Evolutionary conservation across 1,140 invertebrate species (phyloP).

Genomic region (Augochlora pura): DNA sequence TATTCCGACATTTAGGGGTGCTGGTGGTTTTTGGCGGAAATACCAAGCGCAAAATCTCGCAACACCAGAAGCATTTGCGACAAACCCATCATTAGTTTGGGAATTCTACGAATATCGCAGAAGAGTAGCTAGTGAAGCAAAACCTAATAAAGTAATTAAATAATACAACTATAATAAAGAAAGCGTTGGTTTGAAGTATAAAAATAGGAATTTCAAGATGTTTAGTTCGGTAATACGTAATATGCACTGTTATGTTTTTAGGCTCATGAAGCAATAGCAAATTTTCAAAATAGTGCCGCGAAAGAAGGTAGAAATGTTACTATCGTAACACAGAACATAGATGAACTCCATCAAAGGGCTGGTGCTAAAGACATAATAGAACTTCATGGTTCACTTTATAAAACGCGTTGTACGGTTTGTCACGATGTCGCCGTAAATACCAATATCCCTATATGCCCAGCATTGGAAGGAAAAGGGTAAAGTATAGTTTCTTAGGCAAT

Average conservation of each 20-base stretch:
- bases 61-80: slow-evolving; percentile 84
- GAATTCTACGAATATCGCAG: slow-evolving; percentile 90
- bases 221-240: too few relatives aligned
- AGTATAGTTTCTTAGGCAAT: not conserved
- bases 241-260: slow-evolving; percentile 68
- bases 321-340: slow-evolving; percentile 96
- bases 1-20: slow-evolving; percentile 90
- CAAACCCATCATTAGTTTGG: slow-evolving; percentile 88
- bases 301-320: slow-evolving; percentile 83
- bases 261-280: slow-evolving; percentile 91
- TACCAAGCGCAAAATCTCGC: slow-evolving; percentile 85
- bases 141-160: slow-evolving; percentile 84
- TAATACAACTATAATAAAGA: not conserved
- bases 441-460: slow-evolving; percentile 91
- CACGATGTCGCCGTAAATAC: slow-evolving; percentile 85
- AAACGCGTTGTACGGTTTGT: slow-evolving; percentile 91
- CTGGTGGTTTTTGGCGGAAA: slow-evolving; percentile 89
- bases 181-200: too few relatives aligned
- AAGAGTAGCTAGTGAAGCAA: slow-evolving; percentile 83
- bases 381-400: slow-evolving; percentile 93
- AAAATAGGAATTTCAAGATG: too few relatives aligned
- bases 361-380: slow-evolving; percentile 91
- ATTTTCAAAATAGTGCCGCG: slow-evolving; percentile 85
- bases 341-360: slow-evolving; percentile 91
- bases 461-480: slow-evolving; percentile 79